Evolutionary conservation across 2,888 invertebrate species (phyloP).

Genomic region (Eupithecia centaureata): DNA sequence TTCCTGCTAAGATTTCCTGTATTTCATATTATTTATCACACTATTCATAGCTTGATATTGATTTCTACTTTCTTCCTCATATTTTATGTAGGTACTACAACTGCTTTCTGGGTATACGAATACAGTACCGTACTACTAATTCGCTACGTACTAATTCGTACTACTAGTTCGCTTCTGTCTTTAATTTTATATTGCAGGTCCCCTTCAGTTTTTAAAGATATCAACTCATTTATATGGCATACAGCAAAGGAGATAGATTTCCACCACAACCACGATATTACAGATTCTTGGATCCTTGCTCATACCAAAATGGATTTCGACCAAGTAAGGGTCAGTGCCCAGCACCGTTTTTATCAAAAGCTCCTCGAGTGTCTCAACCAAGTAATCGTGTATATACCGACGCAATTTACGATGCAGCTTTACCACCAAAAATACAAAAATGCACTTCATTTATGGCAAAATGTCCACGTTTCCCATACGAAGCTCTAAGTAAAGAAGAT

Average conservation of each 20-base stretch:
- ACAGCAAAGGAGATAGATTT: constrained; percentile 59
- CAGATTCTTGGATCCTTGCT: constrained; percentile 66
- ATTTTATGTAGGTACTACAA: too few relatives aligned
- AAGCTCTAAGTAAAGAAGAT: constrained; percentile 62
- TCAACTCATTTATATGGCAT: constrained; percentile 59
- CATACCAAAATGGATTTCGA: constrained; percentile 54
- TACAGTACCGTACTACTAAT: too few relatives aligned
- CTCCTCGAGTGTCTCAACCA: constrained; percentile 52
- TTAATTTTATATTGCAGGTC: too few relatives aligned
- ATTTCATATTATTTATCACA: too few relatives aligned
- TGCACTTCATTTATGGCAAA: constrained; percentile 63
- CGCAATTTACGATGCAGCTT: constrained; percentile 53
- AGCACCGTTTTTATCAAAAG: constrained; percentile 64
- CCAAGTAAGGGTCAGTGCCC: constrained; percentile 47
- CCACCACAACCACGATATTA: constrained; percentile 50
- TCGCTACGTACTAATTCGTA: too few relatives aligned
- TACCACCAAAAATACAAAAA: constrained; percentile 58
- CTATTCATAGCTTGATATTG: too few relatives aligned
- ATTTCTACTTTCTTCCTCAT: too few relatives aligned
- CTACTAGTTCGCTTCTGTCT: too few relatives aligned
- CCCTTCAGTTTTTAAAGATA: background rate
- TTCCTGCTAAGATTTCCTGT: too few relatives aligned
- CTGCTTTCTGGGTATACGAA: too few relatives aligned
- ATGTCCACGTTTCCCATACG: constrained; percentile 67
- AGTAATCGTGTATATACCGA: constrained; percentile 62